Conservation (phyloP, 2,797 vertebrate genomes). For the Coregonus suidteri region DNA sequence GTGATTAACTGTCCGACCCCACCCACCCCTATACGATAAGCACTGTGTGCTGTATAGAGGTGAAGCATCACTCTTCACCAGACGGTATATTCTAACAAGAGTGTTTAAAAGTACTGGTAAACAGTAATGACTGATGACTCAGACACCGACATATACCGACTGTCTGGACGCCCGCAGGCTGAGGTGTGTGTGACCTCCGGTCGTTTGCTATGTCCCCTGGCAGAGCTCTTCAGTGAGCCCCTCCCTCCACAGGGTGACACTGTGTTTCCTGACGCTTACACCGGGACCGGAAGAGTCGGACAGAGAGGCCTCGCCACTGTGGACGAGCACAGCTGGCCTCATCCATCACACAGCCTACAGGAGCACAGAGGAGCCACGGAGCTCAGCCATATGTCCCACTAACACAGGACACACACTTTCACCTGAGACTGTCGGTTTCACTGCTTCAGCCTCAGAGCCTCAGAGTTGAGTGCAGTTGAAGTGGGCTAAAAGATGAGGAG, state of each 20-base stretch:
- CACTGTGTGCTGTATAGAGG: background rate
- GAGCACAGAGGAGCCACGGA: background rate
- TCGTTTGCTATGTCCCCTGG: background rate
- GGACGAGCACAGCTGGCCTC: conserved; percentile 11
- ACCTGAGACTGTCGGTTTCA: background rate
- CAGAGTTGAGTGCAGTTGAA: background rate
- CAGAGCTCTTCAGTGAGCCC: background rate
- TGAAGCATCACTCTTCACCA: background rate
- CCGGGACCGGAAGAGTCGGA: background rate
- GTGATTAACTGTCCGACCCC: background rate
- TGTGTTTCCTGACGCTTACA: background rate
- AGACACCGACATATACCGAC: conserved; percentile 38
- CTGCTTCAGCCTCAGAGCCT: background rate
- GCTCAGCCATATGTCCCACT: background rate
- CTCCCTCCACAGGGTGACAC: background rate
- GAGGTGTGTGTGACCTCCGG: background rate
- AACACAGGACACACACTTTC: background rate
- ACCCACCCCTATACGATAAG: background rate
- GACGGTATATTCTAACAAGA: background rate
- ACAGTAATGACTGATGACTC: conserved; percentile 50
- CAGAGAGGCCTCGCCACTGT: conserved; percentile 2
- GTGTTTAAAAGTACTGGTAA: conserved; percentile 6
- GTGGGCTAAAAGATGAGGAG: background rate
- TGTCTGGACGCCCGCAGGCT: background rate
- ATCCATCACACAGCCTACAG: background rate